Conservation (phyloP, 2,888 invertebrate genomes). For the Augochlorella aurata region DNA sequence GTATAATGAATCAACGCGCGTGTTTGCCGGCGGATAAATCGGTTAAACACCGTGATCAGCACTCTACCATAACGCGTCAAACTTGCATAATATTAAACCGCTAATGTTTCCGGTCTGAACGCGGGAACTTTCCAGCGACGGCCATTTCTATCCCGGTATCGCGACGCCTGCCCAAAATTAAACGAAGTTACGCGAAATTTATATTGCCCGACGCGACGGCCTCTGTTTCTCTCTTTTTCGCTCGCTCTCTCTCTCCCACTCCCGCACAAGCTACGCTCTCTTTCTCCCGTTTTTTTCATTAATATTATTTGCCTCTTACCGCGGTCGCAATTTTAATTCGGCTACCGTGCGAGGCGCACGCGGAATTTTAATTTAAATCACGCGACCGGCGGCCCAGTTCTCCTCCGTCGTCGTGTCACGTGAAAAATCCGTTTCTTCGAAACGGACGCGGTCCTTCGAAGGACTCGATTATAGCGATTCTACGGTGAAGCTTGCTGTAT, state of each 20-base stretch:
- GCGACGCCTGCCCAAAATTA: neutral
- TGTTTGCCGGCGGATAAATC: slow-evolving; percentile 53
- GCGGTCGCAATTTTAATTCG: neutral
- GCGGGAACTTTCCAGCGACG: slow-evolving; percentile 39
- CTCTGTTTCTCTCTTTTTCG: too few species aligned
- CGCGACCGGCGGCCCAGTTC: neutral
- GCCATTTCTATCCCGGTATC: slow-evolving; percentile 8
- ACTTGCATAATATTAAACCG: slow-evolving; percentile 43
- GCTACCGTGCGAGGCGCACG: neutral
- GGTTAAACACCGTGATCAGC: slow-evolving; percentile 39
- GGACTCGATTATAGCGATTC: too few species aligned
- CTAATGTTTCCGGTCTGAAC: slow-evolving; percentile 19
- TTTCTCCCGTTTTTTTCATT: neutral
- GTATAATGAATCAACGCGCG: slow-evolving; percentile 48
- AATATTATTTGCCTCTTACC: slow-evolving; percentile 3
- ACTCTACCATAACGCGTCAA: slow-evolving; percentile 34
- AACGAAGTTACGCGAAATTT: slow-evolving; percentile 9
- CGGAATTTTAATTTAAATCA: slow-evolving; percentile 5
- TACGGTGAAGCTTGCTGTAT: too few species aligned
- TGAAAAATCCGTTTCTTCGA: too few species aligned
- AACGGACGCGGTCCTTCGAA: too few species aligned
- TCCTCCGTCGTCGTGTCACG: too few species aligned
- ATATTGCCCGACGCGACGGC: neutral
- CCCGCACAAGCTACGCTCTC: neutral
- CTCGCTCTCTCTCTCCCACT: too few species aligned